Percentiles rank a stretch among this genome's conserved stretches.
phyloP scores from a whole-genome alignment of 2,888 invertebrate species.

The Microctonus hyperodae region DNA sequence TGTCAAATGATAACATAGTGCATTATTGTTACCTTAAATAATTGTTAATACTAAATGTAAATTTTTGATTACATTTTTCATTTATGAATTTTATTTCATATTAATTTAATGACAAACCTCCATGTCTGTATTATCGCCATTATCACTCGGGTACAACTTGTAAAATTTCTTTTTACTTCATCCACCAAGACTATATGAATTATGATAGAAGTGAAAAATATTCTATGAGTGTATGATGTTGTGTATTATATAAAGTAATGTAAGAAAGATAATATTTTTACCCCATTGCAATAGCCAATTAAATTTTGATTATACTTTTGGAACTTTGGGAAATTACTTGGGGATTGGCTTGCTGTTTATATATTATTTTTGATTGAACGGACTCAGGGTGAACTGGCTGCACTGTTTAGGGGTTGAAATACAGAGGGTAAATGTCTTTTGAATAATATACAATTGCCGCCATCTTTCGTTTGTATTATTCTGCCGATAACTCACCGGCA shows the following conservation, averaged over 20 bases:
- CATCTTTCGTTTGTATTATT: neutral
- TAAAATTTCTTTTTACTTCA: slow-evolving; percentile 27
- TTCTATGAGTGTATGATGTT: neutral
- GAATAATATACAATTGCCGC: neutral
- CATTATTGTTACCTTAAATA: neutral
- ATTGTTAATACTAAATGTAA: slow-evolving; percentile 12
- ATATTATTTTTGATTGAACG: neutral
- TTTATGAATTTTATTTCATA: slow-evolving; percentile 34
- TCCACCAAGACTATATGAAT: slow-evolving; percentile 19
- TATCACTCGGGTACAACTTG: slow-evolving; percentile 37
- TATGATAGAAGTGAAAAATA: slow-evolving; percentile 4
- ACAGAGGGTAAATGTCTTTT: neutral
- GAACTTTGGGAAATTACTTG: neutral
- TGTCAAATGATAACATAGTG: neutral
- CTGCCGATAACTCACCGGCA: neutral
- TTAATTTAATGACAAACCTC: slow-evolving; percentile 40
- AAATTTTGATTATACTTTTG: neutral
- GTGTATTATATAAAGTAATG: neutral
- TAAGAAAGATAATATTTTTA: neutral
- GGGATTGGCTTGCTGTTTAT: neutral
- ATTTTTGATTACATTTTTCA: slow-evolving; percentile 49
- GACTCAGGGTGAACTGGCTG: neutral
- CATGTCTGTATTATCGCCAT: slow-evolving; percentile 48
- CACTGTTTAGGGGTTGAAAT: neutral
- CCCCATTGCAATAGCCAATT: neutral